Evolutionary conservation across 2,113 vertebrate species (phyloP).

Genomic region (Bagarius yarrelli): DNA sequence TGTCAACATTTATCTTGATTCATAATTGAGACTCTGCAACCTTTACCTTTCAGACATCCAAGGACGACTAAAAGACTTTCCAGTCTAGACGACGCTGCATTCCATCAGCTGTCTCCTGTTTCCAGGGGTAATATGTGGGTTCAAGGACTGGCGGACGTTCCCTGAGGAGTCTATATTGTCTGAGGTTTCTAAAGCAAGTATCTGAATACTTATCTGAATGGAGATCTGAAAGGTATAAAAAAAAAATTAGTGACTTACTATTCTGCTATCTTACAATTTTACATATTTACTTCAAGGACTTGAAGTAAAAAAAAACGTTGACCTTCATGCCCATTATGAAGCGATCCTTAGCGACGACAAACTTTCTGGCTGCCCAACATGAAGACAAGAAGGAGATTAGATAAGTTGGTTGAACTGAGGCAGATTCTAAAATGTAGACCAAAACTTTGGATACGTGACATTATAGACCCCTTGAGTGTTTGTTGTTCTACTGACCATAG

Average conservation of each 20-base stretch:
- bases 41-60: neutral
- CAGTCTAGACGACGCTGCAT: neutral
- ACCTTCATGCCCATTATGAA: too few species aligned
- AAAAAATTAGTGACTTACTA: neutral
- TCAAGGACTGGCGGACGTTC: neutral
- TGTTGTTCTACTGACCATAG: too few species aligned
- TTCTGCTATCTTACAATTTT: neutral
- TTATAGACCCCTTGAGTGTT: too few species aligned
- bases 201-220: neutral
- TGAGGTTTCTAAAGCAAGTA: neutral
- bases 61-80: neutral
- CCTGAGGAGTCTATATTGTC: neutral
- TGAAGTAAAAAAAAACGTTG: too few species aligned
- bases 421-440: too few species aligned
- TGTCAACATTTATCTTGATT: too few species aligned
- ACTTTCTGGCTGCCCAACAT: too few species aligned
- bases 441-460: too few species aligned
- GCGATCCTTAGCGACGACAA: too few species aligned
- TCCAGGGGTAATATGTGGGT: neutral
- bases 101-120: neutral
- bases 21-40: neutral
- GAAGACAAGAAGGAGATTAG: too few species aligned
- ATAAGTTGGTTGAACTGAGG: too few species aligned
- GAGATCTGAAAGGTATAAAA: neutral
- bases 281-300: too few species aligned